A percentile compares a stretch with the other conserved stretches of the same genome.
phyloP scores from a whole-genome alignment of 2,113 vertebrate genomes.

The Illadopsis cleaveri region DNA sequence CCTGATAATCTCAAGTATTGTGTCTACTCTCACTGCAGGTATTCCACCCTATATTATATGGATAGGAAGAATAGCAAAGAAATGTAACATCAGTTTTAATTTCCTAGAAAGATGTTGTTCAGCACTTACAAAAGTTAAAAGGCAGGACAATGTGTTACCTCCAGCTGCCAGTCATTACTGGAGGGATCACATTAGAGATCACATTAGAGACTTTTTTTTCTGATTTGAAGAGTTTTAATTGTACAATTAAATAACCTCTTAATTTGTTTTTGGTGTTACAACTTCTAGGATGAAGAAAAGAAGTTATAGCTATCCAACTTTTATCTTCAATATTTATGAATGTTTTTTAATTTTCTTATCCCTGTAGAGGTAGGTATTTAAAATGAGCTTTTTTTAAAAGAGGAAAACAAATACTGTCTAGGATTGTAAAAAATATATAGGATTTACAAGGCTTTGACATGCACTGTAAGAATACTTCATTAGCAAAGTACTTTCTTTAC shows the following conservation, averaged over 20 bases:
- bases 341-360: background rate
- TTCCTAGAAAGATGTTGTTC: background rate
- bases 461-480: background rate
- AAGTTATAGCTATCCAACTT: background rate
- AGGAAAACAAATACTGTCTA: background rate
- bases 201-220: background rate
- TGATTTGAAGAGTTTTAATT: background rate
- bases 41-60: background rate
- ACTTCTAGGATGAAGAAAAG: background rate
- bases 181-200: background rate
- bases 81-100: background rate
- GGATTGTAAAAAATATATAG: background rate
- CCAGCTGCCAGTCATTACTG: background rate
- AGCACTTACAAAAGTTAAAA: background rate
- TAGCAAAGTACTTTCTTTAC: conserved; percentile 9
- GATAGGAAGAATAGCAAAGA: background rate
- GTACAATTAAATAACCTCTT: background rate
- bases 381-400: background rate
- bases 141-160: background rate
- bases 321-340: background rate
- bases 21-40: background rate
- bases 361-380: background rate
- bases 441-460: conserved; percentile 28
- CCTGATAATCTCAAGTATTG: background rate
- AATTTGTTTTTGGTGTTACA: background rate